These are phyloP conservation scores for Diplosoma virens DNA, from an alignment of 23 tunicate species.

Conservation along the genomic window DNA sequence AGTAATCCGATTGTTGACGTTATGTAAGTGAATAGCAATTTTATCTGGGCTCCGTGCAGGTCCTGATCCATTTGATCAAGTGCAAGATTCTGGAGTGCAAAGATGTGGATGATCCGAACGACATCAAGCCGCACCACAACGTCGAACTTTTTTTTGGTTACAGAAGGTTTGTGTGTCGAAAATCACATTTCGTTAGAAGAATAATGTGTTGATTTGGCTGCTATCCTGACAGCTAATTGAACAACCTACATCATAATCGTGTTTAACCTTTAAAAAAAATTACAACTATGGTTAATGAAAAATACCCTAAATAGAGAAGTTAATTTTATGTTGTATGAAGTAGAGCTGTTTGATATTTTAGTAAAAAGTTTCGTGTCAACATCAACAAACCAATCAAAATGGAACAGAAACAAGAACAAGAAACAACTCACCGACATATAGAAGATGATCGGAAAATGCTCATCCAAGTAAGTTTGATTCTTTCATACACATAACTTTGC, in stretches of 20 bases:
- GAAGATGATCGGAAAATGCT: conserved; percentile 96
- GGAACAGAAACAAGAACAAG: conserved; percentile 90
- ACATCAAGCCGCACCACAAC: conserved; percentile 59
- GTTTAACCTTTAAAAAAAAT: no score
- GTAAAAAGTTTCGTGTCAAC: conserved; percentile 94
- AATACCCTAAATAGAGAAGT: no score
- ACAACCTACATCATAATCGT: no score
- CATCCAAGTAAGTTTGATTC: conserved; percentile 74
- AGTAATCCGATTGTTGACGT: no score
- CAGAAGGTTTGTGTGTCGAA: conserved; percentile 49
- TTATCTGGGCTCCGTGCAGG: conserved; percentile 27
- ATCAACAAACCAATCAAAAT: conserved; percentile 98
- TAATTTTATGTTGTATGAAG: no score
- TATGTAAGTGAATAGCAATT: background rate
- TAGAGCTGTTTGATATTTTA: no score
- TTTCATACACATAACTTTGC: no score
- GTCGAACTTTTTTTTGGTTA: conserved; percentile 58
- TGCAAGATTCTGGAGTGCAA: conserved; percentile 85
- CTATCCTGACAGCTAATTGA: no score
- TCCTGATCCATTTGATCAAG: conserved; percentile 57
- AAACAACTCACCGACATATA: conserved; percentile 84
- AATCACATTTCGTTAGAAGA: background rate
- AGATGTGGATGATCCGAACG: conserved; percentile 24
- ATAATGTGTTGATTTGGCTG: no score
- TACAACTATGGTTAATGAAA: no score